Evolutionary conservation across 2,888 invertebrate species (phyloP).

Genomic region (Lamproptera curius): DNA sequence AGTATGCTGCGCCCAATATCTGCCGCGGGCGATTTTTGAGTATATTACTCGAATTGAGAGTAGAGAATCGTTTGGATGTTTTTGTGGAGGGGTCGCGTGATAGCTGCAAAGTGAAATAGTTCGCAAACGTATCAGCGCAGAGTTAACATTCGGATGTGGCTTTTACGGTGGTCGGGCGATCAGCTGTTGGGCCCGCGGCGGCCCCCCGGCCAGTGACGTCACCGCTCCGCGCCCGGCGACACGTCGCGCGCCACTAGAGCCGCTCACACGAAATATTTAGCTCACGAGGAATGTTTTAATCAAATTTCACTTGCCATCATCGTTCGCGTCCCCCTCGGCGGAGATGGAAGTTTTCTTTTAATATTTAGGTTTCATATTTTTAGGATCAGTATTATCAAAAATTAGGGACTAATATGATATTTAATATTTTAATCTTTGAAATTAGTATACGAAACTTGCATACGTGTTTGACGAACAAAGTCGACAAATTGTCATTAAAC

Average conservation of each 20-base stretch:
- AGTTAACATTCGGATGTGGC: conserved; percentile 40
- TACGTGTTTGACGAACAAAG: too few species aligned
- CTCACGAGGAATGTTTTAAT: conserved; percentile 26
- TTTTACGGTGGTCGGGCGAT: conserved; percentile 72
- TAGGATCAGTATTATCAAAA: too few species aligned
- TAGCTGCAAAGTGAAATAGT: conserved; percentile 19
- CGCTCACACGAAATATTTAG: conserved; percentile 42
- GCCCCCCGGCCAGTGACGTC: conserved; percentile 61
- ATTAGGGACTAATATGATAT: too few species aligned
- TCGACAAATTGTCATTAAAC: neutral
- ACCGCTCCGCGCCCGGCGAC: conserved; percentile 44
- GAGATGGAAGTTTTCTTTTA: too few species aligned
- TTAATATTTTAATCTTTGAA: too few species aligned
- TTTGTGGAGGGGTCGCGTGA: conserved; percentile 48
- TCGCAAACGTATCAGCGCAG: conserved; percentile 21
- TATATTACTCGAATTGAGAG: conserved; percentile 36
- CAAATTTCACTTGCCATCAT: too few species aligned
- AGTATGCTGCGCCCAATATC: conserved; percentile 52
- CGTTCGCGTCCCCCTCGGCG: too few species aligned
- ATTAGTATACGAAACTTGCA: too few species aligned
- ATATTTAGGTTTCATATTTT: too few species aligned
- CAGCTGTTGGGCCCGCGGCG: conserved; percentile 73
- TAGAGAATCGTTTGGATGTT: conserved; percentile 35
- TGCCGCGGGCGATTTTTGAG: conserved; percentile 43
- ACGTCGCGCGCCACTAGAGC: conserved; percentile 50